These are phyloP conservation scores for Pseudopodoces humilis DNA, from an alignment of 2,113 vertebrate genomes.

Conservation along the genomic window DNA sequence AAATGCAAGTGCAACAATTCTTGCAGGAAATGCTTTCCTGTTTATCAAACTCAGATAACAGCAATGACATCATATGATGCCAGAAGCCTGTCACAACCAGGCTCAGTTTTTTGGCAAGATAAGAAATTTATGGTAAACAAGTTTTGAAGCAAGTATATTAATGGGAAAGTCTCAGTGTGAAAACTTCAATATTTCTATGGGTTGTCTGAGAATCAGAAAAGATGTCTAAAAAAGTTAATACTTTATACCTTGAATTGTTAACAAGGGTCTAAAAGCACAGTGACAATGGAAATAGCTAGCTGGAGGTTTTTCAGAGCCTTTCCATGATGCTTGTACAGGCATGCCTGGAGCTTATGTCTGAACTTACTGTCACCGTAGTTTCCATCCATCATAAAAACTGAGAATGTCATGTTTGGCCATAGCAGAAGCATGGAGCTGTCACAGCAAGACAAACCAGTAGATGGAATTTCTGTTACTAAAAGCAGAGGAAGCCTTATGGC, in stretches of 20 bases:
- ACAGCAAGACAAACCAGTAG: neutral
- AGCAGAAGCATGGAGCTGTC: neutral
- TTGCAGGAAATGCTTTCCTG: neutral
- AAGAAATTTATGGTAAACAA: neutral
- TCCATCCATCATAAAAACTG: neutral
- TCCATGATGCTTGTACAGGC: neutral
- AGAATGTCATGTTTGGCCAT: neutral
- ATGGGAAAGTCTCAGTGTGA: neutral
- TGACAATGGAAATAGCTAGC: neutral
- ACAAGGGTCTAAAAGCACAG: neutral
- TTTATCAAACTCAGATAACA: neutral
- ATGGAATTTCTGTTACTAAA: neutral
- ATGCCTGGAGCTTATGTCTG: neutral
- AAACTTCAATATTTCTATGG: neutral
- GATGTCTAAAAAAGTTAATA: neutral
- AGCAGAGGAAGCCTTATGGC: neutral
- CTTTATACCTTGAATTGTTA: neutral
- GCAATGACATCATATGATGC: neutral
- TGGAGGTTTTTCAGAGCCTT: neutral
- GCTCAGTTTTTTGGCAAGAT: neutral
- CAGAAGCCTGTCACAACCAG: neutral
- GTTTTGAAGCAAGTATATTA: neutral
- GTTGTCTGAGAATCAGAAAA: neutral
- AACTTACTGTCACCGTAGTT: neutral
- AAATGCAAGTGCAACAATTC: neutral